Evolutionary conservation across 2,888 invertebrate genomes (phyloP).

Genomic region (Myathropa florea): DNA sequence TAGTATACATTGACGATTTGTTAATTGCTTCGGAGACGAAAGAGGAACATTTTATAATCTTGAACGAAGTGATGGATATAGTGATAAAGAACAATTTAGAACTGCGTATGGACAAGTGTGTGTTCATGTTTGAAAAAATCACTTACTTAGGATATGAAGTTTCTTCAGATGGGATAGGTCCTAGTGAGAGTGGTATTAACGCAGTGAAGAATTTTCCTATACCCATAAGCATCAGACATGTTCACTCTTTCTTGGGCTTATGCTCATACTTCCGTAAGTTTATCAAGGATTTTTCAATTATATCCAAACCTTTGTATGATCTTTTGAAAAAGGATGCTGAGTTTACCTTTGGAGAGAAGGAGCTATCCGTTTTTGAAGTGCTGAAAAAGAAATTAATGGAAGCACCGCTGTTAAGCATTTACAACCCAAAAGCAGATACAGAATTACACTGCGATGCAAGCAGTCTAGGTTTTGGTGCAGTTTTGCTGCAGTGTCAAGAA

Average conservation of each 20-base stretch:
- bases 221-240: constrained; percentile 67
- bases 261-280: constrained; percentile 56
- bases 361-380: neutral
- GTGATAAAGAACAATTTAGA: constrained; percentile 58
- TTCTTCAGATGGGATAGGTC: too few relatives aligned
- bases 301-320: constrained; percentile 20
- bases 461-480: too few relatives aligned
- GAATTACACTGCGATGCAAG: too few relatives aligned
- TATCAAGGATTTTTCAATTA: constrained; percentile 62
- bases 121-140: constrained; percentile 48
- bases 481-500: constrained; percentile 50
- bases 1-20: constrained; percentile 73
- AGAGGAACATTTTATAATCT: constrained; percentile 37
- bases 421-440: constrained; percentile 71
- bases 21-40: constrained; percentile 66
- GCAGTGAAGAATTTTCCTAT: constrained; percentile 20
- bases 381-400: constrained; percentile 29
- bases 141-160: constrained; percentile 17
- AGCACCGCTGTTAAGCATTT: constrained; percentile 74
- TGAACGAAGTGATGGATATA: constrained; percentile 38
- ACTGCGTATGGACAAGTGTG: constrained; percentile 67
- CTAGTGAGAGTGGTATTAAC: neutral
- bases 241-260: constrained; percentile 65
- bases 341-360: constrained; percentile 16
- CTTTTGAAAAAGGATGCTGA: neutral